phyloP scores from a whole-genome alignment of 2,797 vertebrate genomes.

The Cheirogaleus major region DNA sequence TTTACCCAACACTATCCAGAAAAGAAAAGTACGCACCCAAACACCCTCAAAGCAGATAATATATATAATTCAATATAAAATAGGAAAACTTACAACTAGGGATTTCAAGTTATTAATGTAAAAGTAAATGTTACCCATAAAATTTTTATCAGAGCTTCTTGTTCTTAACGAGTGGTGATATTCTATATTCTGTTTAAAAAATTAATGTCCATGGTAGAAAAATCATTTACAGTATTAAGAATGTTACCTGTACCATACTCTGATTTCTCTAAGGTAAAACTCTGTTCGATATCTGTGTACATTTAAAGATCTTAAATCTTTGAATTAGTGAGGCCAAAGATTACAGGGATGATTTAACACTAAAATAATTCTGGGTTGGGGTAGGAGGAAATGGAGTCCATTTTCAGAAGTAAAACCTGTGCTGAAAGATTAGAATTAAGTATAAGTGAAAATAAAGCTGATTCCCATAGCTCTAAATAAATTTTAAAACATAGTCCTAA shows the following conservation, averaged over 20 bases:
- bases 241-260: background rate
- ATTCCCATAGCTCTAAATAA: background rate
- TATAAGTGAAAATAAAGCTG: constrained; percentile 54
- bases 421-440: constrained; percentile 6
- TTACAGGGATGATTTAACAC: background rate
- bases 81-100: background rate
- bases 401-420: constrained; percentile 35
- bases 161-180: background rate
- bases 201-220: background rate
- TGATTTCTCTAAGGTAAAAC: background rate
- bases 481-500: background rate
- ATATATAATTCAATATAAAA: background rate
- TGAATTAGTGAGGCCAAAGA: constrained; percentile 19
- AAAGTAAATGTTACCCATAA: background rate
- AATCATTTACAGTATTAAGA: background rate
- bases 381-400: background rate
- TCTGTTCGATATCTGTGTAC: background rate
- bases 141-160: background rate
- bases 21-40: background rate
- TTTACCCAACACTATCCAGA: background rate
- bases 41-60: background rate
- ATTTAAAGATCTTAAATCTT: background rate
- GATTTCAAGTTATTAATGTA: background rate
- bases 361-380: background rate
- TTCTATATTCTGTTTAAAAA: constrained; percentile 36